These are phyloP conservation scores for Tarsius wallacei DNA, from an alignment of 2,797 vertebrate genomes.

Conservation along the genomic window DNA sequence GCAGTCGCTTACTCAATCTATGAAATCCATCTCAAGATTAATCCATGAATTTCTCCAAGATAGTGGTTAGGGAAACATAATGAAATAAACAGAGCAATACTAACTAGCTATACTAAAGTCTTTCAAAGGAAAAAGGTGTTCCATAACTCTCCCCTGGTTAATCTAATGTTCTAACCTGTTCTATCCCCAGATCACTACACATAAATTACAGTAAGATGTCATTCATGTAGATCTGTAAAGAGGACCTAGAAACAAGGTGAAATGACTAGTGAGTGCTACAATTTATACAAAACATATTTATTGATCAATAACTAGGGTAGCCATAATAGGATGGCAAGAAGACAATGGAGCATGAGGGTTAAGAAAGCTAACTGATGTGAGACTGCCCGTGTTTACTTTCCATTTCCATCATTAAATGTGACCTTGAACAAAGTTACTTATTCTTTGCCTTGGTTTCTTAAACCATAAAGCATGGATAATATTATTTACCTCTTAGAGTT, in stretches of 20 bases:
- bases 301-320: slow-evolving; percentile 18
- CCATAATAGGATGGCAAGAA: not conserved
- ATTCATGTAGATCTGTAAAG: not conserved
- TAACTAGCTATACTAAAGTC: not conserved
- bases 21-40: slow-evolving; percentile 41
- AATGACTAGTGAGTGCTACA: not conserved
- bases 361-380: slow-evolving; percentile 9
- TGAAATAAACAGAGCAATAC: slow-evolving; percentile 1
- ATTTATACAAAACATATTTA: slow-evolving; percentile 34
- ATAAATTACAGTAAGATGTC: not conserved
- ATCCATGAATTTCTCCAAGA: not conserved
- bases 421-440: slow-evolving; percentile 38
- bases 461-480: not conserved
- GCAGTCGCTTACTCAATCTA: not conserved
- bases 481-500: slow-evolving; percentile 16
- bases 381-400: not conserved
- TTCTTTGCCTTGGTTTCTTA: slow-evolving; percentile 4
- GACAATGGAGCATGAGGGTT: not conserved
- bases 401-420: slow-evolving; percentile 44
- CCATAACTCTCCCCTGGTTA: not conserved
- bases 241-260: not conserved
- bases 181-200: not conserved
- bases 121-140: not conserved
- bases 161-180: not conserved
- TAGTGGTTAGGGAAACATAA: not conserved